Conservation (phyloP, 2,797 vertebrate species). For the Rhinichthys osculus region DNA sequence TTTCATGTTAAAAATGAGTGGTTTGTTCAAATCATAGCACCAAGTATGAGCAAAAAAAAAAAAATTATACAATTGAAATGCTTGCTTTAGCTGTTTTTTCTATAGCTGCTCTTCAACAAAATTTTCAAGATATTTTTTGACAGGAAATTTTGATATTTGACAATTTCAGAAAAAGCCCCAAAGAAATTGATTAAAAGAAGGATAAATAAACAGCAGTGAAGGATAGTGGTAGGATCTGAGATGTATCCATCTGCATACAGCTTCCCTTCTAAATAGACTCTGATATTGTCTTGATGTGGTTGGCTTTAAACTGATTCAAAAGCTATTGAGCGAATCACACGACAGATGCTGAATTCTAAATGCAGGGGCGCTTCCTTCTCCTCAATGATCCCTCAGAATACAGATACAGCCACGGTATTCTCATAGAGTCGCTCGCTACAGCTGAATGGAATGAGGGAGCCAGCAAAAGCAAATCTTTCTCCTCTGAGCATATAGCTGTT, state of each 20-base stretch:
- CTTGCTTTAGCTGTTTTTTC: neutral
- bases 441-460: constrained; percentile 4
- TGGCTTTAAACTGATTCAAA: constrained; percentile 26
- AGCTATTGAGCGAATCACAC: constrained; percentile 16
- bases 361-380: constrained; percentile 15
- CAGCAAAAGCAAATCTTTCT: constrained; percentile 21
- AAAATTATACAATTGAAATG: neutral
- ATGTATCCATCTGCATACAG: constrained; percentile 14
- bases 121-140: neutral
- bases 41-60: neutral
- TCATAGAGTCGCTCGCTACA: neutral
- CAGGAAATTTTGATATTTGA: constrained; percentile 1
- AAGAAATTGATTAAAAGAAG: constrained; percentile 27
- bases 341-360: constrained; percentile 19
- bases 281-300: constrained; percentile 16
- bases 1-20: neutral
- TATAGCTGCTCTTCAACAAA: neutral
- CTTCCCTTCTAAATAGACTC: constrained; percentile 10
- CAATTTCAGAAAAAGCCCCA: constrained; percentile 19
- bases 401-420: neutral
- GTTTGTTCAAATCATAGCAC: neutral
- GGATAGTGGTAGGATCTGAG: neutral
- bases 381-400: constrained; percentile 4
- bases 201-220: neutral
- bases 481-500: constrained; percentile 1